These are phyloP conservation scores for Coracopsis vasa DNA, from an alignment of 2,113 vertebrate species.

Conservation along the genomic window DNA sequence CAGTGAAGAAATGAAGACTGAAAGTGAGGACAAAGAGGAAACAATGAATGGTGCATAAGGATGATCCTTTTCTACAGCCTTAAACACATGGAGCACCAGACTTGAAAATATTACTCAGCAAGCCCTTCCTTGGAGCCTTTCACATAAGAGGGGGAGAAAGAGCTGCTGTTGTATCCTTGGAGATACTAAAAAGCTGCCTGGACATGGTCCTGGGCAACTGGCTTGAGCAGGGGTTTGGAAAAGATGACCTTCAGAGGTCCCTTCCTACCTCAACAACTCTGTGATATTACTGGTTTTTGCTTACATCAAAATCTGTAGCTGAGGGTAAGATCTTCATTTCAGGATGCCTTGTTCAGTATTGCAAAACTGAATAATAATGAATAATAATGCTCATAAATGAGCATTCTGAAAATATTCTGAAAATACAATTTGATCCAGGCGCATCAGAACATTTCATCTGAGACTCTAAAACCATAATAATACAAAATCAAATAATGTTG, in stretches of 20 bases:
- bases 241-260: neutral
- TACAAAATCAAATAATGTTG: constrained; percentile 40
- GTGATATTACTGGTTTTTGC: neutral
- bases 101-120: neutral
- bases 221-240: neutral
- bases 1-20: neutral
- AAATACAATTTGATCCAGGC: constrained; percentile 12
- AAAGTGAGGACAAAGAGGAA: neutral
- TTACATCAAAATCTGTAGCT: neutral
- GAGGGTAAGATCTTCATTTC: neutral
- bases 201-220: neutral
- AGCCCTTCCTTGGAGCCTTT: neutral
- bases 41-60: neutral
- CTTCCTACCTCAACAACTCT: neutral
- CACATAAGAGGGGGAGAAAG: neutral
- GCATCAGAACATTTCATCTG: constrained; percentile 2
- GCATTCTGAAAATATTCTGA: constrained; percentile 37
- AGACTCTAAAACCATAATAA: constrained; percentile 19
- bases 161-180: neutral
- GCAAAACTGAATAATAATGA: neutral
- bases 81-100: neutral
- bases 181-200: neutral
- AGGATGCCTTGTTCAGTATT: neutral
- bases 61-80: neutral
- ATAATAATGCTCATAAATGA: neutral